phyloP scores from a whole-genome alignment of 1,140 invertebrate species.

The Phymorhynchus buccinoides region DNA sequence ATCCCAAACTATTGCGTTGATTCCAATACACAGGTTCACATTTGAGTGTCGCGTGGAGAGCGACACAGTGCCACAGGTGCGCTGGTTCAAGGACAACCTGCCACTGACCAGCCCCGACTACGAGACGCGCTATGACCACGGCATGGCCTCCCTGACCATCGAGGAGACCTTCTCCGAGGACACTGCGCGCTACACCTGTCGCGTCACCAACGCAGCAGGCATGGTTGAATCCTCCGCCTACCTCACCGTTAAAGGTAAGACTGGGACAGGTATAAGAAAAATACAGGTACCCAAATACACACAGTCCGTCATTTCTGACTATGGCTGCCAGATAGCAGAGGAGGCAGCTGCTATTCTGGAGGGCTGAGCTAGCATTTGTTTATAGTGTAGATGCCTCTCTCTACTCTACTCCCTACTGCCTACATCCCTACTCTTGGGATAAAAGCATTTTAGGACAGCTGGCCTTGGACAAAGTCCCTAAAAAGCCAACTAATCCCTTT shows the following conservation, averaged over 20 bases:
- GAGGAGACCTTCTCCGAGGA: constrained; percentile 89
- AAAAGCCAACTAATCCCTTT: no score
- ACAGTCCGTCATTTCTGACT: no score
- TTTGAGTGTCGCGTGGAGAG: constrained; percentile 81
- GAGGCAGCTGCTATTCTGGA: no score
- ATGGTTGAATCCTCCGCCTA: constrained; percentile 82
- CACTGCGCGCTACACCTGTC: constrained; percentile 84
- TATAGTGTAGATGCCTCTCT: no score
- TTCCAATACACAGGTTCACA: constrained; percentile 75
- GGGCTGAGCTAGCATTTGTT: no score
- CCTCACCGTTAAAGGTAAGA: constrained; percentile 83
- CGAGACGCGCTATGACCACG: constrained; percentile 76
- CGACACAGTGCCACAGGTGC: constrained; percentile 77
- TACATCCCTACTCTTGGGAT: no score
- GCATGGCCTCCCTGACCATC: constrained; percentile 78
- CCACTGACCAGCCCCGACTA: constrained; percentile 84
- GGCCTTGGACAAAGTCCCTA: no score
- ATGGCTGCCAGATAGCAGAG: no score
- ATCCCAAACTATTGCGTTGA: neutral
- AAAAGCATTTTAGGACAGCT: no score
- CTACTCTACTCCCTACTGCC: no score
- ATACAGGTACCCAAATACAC: no score
- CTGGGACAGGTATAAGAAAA: no score
- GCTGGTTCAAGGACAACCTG: constrained; percentile 91
- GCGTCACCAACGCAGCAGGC: constrained; percentile 82